phyloP scores from a whole-genome alignment of 2,113 vertebrate species.

The Danionella cerebrum region DNA sequence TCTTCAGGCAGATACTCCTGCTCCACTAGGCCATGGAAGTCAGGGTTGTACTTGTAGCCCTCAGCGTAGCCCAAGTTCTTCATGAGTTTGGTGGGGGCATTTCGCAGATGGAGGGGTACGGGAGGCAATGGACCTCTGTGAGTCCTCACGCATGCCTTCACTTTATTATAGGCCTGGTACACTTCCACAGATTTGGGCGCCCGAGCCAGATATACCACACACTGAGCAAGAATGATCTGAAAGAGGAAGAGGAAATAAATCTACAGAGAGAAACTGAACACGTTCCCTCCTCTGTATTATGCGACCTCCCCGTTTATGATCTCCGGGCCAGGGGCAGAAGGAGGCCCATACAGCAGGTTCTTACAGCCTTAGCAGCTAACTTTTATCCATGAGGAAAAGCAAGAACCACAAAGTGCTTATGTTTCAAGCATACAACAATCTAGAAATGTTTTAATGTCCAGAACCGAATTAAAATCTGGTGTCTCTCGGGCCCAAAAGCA shows the following conservation, averaged over 20 bases:
- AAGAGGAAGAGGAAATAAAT: not conserved
- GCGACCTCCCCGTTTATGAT: too few species aligned
- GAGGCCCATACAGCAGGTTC: too few species aligned
- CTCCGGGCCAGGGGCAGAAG: too few species aligned
- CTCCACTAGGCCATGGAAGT: slow-evolving; percentile 69
- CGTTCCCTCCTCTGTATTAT: too few species aligned
- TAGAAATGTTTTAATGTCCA: too few species aligned
- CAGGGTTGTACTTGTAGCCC: slow-evolving; percentile 89
- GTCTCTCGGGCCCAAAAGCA: too few species aligned
- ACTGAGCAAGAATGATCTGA: slow-evolving; percentile 93
- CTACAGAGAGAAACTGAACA: too few species aligned
- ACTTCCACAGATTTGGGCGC: slow-evolving; percentile 87
- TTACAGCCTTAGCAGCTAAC: too few species aligned
- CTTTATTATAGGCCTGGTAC: slow-evolving; percentile 79
- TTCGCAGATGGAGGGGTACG: slow-evolving; percentile 88
- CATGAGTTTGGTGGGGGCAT: slow-evolving; percentile 86
- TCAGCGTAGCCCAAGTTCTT: slow-evolving; percentile 84
- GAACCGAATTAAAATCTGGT: too few species aligned
- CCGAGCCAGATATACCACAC: slow-evolving; percentile 81
- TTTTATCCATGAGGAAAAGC: too few species aligned
- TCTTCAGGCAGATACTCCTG: slow-evolving; percentile 87
- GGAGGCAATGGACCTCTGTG: slow-evolving; percentile 83
- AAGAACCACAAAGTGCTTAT: too few species aligned
- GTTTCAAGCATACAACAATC: too few species aligned
- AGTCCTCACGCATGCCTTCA: slow-evolving; percentile 80